Evolutionary conservation across 2,797 vertebrate species (phyloP), one percentile per base, ranked within the genome.

Genomic region (Trachurus trachurus): DNA sequence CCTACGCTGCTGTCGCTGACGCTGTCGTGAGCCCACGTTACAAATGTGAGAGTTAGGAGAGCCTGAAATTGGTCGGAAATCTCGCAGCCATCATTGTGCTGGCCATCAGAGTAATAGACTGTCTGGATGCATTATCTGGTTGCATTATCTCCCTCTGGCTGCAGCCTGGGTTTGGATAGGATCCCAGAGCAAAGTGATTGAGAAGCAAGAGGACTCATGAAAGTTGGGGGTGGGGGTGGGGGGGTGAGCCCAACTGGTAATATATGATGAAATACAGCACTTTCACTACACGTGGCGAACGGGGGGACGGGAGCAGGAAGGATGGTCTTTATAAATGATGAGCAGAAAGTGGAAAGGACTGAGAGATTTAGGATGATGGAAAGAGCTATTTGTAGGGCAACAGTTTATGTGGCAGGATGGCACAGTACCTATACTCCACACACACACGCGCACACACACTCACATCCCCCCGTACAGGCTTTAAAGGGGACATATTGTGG

Each of bases 101-200:
- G 70, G 78, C 81, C 83, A 87, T 92, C 82, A 85, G 78, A 86
- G 88, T 85, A 87, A 90, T 89, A 87, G 76, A 83, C 82, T 87
- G 86, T 90, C 88, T 92, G 81, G 84, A 88, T 88, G 85, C 86
- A 86, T 90, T 90, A 90, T 89, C 85, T 87, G 76, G 57, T 74
- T 81, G 84, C 89, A 88, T 90, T 89, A 89, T 90, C 88, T 90
- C 66, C 52, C 74, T 68, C 59, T 81, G 87, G 72, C 84, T 54
- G 73, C 57, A 34, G 68, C 76, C 19, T 11, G 22, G 16, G 74
- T 71, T 92, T 92, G 91, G 90, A 90, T 74, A 19, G 1, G 57
- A 81, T 90, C 90, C 89, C 74, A 17, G 78, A 86, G 66, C 82
- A 90, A 88, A 92, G 87, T 91, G 90, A 90, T 91, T 89, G 90